These are phyloP conservation scores for Dynastes grantii DNA, from an alignment of 2,888 invertebrate species.

Conservation along the genomic window DNA sequence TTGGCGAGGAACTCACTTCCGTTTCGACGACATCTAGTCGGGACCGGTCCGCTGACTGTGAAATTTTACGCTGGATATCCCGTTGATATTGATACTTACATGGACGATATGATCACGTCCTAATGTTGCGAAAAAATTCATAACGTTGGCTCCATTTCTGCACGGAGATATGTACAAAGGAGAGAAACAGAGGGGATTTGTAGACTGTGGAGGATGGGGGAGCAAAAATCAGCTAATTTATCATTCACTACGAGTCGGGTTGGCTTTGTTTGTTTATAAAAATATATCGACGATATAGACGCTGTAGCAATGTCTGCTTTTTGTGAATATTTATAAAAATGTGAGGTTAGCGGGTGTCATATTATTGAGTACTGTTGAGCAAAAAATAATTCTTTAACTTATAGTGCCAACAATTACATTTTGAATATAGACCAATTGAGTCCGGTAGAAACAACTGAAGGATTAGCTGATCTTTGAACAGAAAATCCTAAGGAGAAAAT, in stretches of 20 bases:
- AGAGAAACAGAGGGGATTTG: slow-evolving; percentile 15
- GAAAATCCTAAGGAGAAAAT: too few species aligned
- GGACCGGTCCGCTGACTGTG: slow-evolving; percentile 52
- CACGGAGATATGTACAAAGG: slow-evolving; percentile 44
- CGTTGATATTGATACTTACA: slow-evolving; percentile 55
- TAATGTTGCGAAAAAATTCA: slow-evolving; percentile 44
- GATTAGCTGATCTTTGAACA: too few species aligned
- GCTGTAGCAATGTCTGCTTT: not conserved
- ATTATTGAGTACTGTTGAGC: too few species aligned
- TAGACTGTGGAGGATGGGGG: not conserved
- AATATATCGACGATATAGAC: not conserved
- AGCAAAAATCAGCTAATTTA: slow-evolving; percentile 42
- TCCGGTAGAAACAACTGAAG: too few species aligned
- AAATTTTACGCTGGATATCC: slow-evolving; percentile 39
- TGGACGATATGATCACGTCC: slow-evolving; percentile 45
- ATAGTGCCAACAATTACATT: too few species aligned
- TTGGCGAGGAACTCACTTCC: slow-evolving; percentile 61
- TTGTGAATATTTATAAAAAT: too few species aligned
- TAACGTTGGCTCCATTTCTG: slow-evolving; percentile 48
- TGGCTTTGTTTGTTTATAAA: slow-evolving; percentile 46
- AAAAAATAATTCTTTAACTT: too few species aligned
- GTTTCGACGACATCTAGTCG: slow-evolving; percentile 58
- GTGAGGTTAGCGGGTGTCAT: too few species aligned
- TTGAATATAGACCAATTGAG: too few species aligned
- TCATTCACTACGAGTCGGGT: slow-evolving; percentile 45